These are phyloP conservation scores for Gymnopithys bicolor DNA, from an alignment of 2,797 vertebrate genomes.

Conservation along the genomic window DNA sequence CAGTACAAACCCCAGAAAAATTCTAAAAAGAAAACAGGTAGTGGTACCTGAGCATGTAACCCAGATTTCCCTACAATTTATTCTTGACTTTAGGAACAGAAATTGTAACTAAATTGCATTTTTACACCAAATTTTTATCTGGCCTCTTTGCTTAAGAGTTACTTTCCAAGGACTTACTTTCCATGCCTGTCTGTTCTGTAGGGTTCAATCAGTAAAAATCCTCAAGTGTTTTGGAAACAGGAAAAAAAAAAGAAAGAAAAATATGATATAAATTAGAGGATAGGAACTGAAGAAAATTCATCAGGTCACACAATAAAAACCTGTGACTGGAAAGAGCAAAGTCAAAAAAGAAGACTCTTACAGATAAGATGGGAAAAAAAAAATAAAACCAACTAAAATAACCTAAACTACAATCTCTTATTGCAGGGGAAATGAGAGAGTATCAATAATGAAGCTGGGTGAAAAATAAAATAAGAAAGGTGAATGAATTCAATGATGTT, in stretches of 20 bases:
- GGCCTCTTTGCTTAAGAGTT: not conserved
- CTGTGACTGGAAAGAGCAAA: not conserved
- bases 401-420: not conserved
- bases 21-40: not conserved
- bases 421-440: not conserved
- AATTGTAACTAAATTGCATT: not conserved
- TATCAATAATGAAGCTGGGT: not conserved
- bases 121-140: not conserved
- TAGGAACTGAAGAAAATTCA: not conserved
- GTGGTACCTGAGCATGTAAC: not conserved
- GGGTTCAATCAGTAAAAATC: not conserved
- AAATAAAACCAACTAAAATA: not conserved
- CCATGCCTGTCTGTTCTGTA: not conserved
- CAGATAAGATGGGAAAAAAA: not conserved
- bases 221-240: not conserved
- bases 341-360: not conserved
- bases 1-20: not conserved
- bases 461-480: rapidly evolving
- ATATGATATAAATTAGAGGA: not conserved
- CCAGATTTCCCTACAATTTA: not conserved
- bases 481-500: not conserved
- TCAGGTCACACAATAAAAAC: not conserved
- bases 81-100: not conserved
- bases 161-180: not conserved
- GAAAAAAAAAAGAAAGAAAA: not conserved